Evolutionary conservation across 37 sponge, comb jelly and placozoan genomes (phyloP), one percentile per base, ranked within the genome.

Genomic region (Beroe forskalii): DNA sequence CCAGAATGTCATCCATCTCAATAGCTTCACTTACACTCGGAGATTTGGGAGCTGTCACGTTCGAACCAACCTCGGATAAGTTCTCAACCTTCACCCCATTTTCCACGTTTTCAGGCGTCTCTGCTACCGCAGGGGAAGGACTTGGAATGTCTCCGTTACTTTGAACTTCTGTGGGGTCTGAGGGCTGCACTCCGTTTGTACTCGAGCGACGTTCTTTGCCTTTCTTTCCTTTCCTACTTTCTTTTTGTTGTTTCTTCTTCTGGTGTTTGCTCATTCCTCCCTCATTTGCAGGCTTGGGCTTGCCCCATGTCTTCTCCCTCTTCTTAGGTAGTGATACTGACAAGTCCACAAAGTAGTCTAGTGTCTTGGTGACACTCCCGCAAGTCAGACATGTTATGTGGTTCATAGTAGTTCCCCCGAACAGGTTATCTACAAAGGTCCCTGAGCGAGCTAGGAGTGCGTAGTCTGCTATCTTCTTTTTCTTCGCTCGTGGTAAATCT

Each of bases 231-330:
- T 69, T 69, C 55, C 86, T 2, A 30, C 42, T 80, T 22, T 80
- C 86, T 25, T 80, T 80, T 24, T 44, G 44, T 48, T 80, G 86
- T 80, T 80, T 80, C 55, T 80, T 80, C 86, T 80, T 80, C 30
- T 80, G 86, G 27, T 80, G 86, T 30, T 80, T 80, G 31, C 86
- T 80, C 48, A 80, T 12, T 1, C 86, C 86, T 3, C 4, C 55
- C 19, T 80, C 86, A 0, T 38, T 28, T 0, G 44, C 22, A 17
- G 24, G 20, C 30, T 80, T 80, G 48, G 28, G 55, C 27, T 80
- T 80, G n/a, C 30, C n/a, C 4, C 55, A 38, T n/a, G 27, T 14
- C 30, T 41, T 80, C 30, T 80, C 55, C 40, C 25, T 37, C 55
- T 80, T 80, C 55, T 80, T 80, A 9, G 86, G 86, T 24, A 80